These are phyloP conservation scores for Grammomys surdaster DNA, from an alignment of 2,113 vertebrate genomes.

Conservation along the genomic window DNA sequence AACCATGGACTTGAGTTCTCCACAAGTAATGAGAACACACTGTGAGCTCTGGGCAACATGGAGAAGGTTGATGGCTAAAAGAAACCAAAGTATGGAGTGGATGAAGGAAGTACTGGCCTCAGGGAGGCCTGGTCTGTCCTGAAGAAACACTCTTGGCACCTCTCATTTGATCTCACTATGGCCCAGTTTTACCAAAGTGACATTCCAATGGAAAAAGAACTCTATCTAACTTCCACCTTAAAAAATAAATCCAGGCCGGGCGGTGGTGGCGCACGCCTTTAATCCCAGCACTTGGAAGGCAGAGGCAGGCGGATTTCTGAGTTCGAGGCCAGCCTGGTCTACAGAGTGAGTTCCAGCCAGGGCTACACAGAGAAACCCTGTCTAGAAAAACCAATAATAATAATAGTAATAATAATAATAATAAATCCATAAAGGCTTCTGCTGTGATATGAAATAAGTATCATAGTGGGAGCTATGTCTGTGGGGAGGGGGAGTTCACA, in stretches of 20 bases:
- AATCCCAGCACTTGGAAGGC: no score
- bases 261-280: no score
- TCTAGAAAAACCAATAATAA: no score
- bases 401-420: no score
- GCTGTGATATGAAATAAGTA: not conserved
- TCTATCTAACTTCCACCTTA: not conserved
- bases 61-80: not conserved
- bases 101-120: not conserved
- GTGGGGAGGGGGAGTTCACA: not conserved
- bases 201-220: not conserved
- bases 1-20: not conserved
- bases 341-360: no score
- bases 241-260: not conserved
- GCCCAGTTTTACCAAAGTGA: not conserved
- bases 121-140: not conserved
- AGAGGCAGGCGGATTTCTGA: no score
- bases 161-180: not conserved
- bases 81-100: not conserved
- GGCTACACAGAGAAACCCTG: no score
- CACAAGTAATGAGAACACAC: not conserved
- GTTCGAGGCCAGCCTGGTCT: no score
- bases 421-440: not conserved
- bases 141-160: not conserved
- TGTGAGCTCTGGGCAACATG: not conserved
- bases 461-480: not conserved